Evolutionary conservation across 2,113 vertebrate genomes (phyloP).

Genomic region (Acrocephalus kingi): DNA sequence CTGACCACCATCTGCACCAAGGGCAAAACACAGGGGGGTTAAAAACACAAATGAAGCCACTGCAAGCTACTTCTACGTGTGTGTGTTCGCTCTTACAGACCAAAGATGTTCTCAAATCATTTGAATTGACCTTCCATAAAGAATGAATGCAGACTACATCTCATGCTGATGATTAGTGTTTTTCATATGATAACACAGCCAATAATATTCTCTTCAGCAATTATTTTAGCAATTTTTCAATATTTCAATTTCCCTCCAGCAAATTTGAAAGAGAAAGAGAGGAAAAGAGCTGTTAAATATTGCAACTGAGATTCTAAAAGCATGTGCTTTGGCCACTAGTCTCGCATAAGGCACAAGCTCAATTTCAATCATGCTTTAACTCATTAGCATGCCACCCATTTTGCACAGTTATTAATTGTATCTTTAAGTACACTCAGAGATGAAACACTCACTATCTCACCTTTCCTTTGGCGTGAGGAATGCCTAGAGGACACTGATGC

Average conservation of each 20-base stretch:
- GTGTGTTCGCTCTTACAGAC: neutral
- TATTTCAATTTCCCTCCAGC: neutral
- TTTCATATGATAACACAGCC: neutral
- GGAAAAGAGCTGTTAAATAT: neutral
- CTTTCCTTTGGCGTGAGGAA: constrained; percentile 98
- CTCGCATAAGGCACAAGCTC: neutral
- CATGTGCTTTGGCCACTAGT: neutral
- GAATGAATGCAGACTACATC: neutral
- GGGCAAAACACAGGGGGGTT: neutral
- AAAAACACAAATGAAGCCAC: neutral
- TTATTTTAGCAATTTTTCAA: neutral
- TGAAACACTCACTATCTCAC: constrained; percentile 66
- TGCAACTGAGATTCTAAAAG: neutral
- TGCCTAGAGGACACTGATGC: constrained; percentile 94
- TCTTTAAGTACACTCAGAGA: neutral
- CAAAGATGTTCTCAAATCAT: neutral
- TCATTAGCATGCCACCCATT: neutral
- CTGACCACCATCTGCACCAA: constrained; percentile 92
- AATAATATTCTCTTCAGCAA: neutral
- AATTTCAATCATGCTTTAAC: neutral
- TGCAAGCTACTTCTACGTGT: neutral
- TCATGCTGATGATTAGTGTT: neutral
- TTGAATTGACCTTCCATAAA: neutral
- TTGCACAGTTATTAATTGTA: neutral
- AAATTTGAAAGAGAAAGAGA: neutral